A percentile compares a stretch with the other conserved stretches of the same genome.
Evolutionary conservation across 2,888 invertebrate genomes (phyloP).

Genomic region (Leptopilina drosophilae): DNA sequence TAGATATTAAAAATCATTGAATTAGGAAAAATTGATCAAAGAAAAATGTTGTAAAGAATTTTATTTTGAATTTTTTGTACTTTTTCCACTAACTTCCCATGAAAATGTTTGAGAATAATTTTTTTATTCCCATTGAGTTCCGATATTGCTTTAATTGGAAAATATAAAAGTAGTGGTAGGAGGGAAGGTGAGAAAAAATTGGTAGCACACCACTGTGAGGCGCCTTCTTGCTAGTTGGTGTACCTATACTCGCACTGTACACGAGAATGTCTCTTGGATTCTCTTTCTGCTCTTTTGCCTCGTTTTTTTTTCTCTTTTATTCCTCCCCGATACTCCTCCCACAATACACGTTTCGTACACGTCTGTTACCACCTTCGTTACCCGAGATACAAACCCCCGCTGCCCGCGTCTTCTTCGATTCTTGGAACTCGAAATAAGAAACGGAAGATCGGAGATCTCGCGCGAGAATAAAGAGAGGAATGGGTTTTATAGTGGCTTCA

Average conservation of each 20-base stretch:
- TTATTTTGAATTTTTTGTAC: too few species aligned
- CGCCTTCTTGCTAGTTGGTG: slow-evolving; percentile 31
- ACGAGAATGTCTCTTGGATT: slow-evolving; percentile 43
- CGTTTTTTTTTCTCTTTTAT: slow-evolving; percentile 16
- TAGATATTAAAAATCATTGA: too few species aligned
- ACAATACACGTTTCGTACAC: slow-evolving; percentile 38
- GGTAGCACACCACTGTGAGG: slow-evolving; percentile 40
- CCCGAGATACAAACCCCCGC: slow-evolving; percentile 48
- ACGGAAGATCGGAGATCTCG: slow-evolving; percentile 59
- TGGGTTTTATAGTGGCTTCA: slow-evolving; percentile 47
- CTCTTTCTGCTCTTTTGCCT: slow-evolving; percentile 27
- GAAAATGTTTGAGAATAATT: too few species aligned
- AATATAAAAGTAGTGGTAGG: slow-evolving; percentile 16
- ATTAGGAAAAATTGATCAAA: too few species aligned
- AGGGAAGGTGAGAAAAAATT: slow-evolving; percentile 37
- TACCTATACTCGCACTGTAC: slow-evolving; percentile 22
- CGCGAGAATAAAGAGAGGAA: slow-evolving; percentile 52
- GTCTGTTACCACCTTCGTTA: slow-evolving; percentile 42
- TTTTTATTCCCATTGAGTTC: too few species aligned
- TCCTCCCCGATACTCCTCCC: slow-evolving; percentile 37
- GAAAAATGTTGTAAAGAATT: too few species aligned
- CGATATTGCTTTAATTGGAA: too few species aligned
- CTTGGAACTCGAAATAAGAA: slow-evolving; percentile 60
- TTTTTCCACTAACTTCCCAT: too few species aligned
- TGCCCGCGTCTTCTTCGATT: slow-evolving; percentile 45